A percentile compares a stretch with the other conserved stretches of the same genome.
Conservation (phyloP, 1,140 invertebrate species). For the Linepithema humile region DNA sequence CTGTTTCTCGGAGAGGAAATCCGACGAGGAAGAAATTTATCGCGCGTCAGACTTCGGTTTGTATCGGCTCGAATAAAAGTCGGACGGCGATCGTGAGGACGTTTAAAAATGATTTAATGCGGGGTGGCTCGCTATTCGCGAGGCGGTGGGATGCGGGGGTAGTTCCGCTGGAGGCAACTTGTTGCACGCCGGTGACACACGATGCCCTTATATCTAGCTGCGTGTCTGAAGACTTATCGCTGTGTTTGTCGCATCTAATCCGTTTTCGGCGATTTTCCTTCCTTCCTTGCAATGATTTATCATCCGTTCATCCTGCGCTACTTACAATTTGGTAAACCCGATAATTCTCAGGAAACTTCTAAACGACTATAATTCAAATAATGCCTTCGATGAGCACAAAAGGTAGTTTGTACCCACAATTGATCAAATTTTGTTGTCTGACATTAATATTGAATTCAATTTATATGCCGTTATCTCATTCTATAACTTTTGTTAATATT, state of each 20-base stretch:
- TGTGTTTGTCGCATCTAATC: constrained; percentile 71
- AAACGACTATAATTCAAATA: neutral
- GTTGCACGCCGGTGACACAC: constrained; percentile 78
- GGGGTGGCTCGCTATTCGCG: constrained; percentile 52
- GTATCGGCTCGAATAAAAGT: constrained; percentile 74
- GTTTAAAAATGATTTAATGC: constrained; percentile 79
- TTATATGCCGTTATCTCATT: neutral
- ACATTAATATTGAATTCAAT: neutral
- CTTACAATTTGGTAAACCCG: neutral
- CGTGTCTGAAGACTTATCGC: constrained; percentile 68
- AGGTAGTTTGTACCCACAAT: neutral
- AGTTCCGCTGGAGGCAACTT: constrained; percentile 74
- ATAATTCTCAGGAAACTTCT: neutral
- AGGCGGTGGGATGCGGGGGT: constrained; percentile 50
- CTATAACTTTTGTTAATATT: neutral
- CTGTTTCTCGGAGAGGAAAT: neutral
- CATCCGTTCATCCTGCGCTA: constrained; percentile 26
- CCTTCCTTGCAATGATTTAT: constrained; percentile 64
- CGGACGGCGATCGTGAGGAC: constrained; percentile 71
- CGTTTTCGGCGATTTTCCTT: constrained; percentile 68
- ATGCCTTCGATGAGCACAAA: neutral
- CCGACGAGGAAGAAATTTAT: constrained; percentile 24
- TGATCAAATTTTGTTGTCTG: neutral
- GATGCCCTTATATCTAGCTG: constrained; percentile 73
- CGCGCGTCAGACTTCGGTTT: constrained; percentile 60